Evolutionary conservation across 2,888 invertebrate genomes (phyloP), one percentile per base, ranked within the genome.

Genomic region (Cheilosia impressa): DNA sequence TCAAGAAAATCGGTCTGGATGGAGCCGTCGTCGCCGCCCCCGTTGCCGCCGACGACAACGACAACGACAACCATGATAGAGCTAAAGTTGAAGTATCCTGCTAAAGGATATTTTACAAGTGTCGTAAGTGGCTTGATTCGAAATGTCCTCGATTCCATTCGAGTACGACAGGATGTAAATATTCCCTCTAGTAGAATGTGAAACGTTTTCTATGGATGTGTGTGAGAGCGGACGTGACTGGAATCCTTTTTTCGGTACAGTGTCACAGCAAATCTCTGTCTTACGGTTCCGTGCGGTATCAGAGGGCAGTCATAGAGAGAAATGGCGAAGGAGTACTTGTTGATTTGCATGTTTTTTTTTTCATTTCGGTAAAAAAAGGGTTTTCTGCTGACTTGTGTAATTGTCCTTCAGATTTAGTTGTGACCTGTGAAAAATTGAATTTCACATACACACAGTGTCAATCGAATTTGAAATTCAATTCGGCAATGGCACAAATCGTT

Each of bases 111-210:
- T 78, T 63, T 73, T 69, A 83, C 78, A 78, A 79, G 79, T 79
- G 63, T 58, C 68, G 65, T 84, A 75, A 84, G 83, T 79, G 73
- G 83, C 83, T 84, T 84, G 79, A 84, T 79, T 84, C 79, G 79
- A 84, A 84, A 84, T 75, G 68, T 84, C 75, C 65, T 69, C 50
- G 79, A 79, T 66, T 79, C 52, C 68, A 19, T 57, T 45, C 10
- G n/a, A n/a, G 3, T 69, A 50, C 50, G 72, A 60, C 76, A 57
- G 34, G 72, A 73, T 62, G 60, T 66, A 58, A 55, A 55, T 57
- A 31, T 71, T 41, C 38, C 27, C 41, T 60, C n/a, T 24, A 31
- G 41, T 10, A 57, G 47, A 50, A 60, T 55, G 38, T 19, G 34
- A 55, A 62, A 55, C 17, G 34, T 53, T 68, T 13, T 66, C 10